phyloP scores from a whole-genome alignment of 2,797 vertebrate species.

The Saguinus oedipus region DNA sequence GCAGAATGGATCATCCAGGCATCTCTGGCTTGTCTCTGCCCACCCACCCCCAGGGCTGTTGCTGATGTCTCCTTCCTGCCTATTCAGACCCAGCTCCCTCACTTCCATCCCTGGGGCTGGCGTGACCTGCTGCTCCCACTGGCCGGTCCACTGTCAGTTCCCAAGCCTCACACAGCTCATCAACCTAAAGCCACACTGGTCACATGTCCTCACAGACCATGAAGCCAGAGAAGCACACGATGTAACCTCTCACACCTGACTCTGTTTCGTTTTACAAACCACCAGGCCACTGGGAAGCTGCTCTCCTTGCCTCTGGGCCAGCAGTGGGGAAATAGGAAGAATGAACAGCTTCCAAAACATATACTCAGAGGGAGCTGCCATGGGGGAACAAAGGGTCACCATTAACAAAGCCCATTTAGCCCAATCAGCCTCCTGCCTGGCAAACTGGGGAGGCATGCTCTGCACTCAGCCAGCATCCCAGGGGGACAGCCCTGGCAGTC shows the following conservation, averaged over 20 bases:
- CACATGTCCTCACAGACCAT: not conserved
- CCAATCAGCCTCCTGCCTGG: not conserved
- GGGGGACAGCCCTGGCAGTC: not conserved
- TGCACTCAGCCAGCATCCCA: not conserved
- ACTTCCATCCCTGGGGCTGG: accelerated
- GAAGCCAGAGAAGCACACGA: not conserved
- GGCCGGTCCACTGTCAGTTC: accelerated
- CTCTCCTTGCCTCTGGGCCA: not conserved
- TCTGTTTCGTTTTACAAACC: not conserved
- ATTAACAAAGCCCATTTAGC: not conserved
- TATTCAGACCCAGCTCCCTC: not conserved
- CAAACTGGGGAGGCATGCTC: accelerated
- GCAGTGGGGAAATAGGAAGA: not conserved
- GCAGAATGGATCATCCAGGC: not conserved
- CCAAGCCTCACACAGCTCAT: not conserved
- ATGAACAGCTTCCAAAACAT: not conserved
- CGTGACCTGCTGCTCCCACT: accelerated
- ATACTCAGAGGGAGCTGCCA: not conserved
- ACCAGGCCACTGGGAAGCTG: not conserved
- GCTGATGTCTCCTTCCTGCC: not conserved
- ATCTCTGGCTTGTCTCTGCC: not conserved
- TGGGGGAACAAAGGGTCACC: too few relatives aligned
- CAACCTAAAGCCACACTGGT: not conserved
- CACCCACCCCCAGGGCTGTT: not conserved
- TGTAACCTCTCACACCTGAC: not conserved